Evolutionary conservation across 2,113 vertebrate genomes (phyloP), one percentile per base, ranked within the genome.

Genomic region (Epinephelus moara): DNA sequence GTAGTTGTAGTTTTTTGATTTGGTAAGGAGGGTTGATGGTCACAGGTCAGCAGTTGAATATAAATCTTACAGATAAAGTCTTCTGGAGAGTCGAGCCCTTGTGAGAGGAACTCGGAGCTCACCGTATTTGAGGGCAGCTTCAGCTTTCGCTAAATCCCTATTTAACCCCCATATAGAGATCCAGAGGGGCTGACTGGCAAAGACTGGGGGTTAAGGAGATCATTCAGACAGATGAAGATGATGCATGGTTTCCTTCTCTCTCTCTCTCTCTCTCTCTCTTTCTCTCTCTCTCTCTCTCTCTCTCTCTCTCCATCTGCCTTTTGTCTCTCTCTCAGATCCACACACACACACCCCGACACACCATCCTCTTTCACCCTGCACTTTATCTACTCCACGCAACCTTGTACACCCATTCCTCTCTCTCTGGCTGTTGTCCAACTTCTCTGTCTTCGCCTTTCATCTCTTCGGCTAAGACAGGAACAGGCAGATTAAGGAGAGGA

Each of bases 151-250:
- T 82, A 91, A 93, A 93, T 90, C 89, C 81, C 70, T 78, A 33
- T 93, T 90, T 92, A 93, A 88, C 90, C 80, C 78, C 81, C 62
- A 50, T 67, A 80, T 85, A 84, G 72, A 87, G 89, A 88, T 87
- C 80, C 75, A 59, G 70, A 73, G 67, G 57, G 85, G 69, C 75
- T 85, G 78, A 81, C 37, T 69, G 67, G 59, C 66, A 82, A 89
- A 90, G 78, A 76, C 84, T 27, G 5, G 67, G 89, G 84, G 84
- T 93, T 92, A 91, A 74, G 74, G 66, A 93, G 87, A 88, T 92
- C 80, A 86, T 89, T 84, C 79, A 82, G 70, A 82, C 83, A 88
- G 84, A 88, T 89, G 85, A 91, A 89, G 81, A 88, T 84, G 85
- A 88, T 85, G 85, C 80, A 89, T 71, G 56, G 76, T 66, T 81